Base-by-base conservation (phyloP, 2,113 vertebrate species). In the Crotalus helleri region DNA sequence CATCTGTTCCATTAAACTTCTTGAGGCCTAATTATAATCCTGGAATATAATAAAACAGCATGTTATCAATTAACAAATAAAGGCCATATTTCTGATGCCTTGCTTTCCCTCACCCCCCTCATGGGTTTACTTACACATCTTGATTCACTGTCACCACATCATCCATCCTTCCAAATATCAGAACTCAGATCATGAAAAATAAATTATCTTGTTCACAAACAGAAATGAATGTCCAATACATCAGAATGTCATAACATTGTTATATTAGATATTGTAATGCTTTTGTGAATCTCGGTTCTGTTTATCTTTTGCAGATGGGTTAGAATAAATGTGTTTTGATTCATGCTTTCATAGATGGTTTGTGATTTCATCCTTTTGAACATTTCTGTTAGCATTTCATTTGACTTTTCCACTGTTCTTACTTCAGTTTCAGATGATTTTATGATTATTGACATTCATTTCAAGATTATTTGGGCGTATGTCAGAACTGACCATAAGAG, bases 91-190 rank as follows among this genome's bases (percentile, higher is more conserved):
- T 94, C 69, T 90, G 26, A 51, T 10, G 5, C 9, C 15, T 95
- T 94, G 46, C 93, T 92, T 95, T 93, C 12, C 90, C 96, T 51
- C 81, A 10, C 11, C 26, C 4, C 11, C 26, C 58, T 54, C 46
- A 92, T 21, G 93, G 49, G 49, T 51, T 94, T 92, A 94, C 85
- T 94, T 96, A 89, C 89, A n/a, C 90, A 59, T 95, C 92, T 94
- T 96, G 87, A 95, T 93, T 94, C 93, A 95, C 94, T 96, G 95
- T 97, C 95, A 94, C 87, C 95, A 96, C 93, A 94, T 91, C 91
- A 94, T 96, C 88, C 93, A 91, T 96, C 95, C 95, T 96, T 15
- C 87, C 92, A 93, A 94, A 44, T 94, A 96, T 92, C 94, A 93
- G 85, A 93, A 94, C 81, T 93, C 57, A 59, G 86, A 92, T 93